phyloP scores from a whole-genome alignment of 2,797 vertebrate species.

The Ctenopoma kingsleyae region DNA sequence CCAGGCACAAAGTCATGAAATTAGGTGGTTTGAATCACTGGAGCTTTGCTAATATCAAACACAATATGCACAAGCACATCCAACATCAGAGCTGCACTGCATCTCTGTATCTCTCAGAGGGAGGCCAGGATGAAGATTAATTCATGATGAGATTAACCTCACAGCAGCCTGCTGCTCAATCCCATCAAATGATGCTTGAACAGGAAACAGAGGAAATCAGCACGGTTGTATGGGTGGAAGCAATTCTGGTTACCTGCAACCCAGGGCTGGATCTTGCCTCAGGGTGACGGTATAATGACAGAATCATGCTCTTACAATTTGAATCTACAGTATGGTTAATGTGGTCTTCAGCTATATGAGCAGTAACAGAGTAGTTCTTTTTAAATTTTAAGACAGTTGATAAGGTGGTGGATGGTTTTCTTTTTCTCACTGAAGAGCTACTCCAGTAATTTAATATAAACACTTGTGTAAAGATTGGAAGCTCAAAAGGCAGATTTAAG shows the following conservation, averaged over 20 bases:
- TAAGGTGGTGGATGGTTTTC: not conserved
- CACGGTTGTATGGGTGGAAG: conserved; percentile 10
- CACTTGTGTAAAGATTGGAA: not conserved
- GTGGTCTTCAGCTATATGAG: not conserved
- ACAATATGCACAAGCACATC: conserved; percentile 74
- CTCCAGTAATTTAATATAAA: too few relatives aligned
- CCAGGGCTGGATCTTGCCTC: conserved; percentile 3
- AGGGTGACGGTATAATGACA: conserved; percentile 4
- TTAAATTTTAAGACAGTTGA: not conserved
- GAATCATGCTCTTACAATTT: not conserved
- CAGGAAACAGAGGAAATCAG: conserved; percentile 42
- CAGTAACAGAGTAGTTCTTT: not conserved
- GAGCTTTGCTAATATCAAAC: conserved; percentile 70
- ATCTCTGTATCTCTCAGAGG: conserved; percentile 41
- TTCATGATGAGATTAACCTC: conserved; percentile 56
- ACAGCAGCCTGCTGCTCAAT: conserved; percentile 48
- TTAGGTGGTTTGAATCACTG: conserved; percentile 65
- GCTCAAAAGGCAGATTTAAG: not conserved
- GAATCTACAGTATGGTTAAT: not conserved
- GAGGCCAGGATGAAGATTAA: conserved; percentile 44
- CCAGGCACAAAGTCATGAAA: conserved; percentile 67
- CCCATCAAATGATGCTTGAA: conserved; percentile 22
- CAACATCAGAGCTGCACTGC: conserved; percentile 33
- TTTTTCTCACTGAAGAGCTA: too few relatives aligned
- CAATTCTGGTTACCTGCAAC: conserved; percentile 8